phyloP scores from a whole-genome alignment of 2,113 vertebrate species.

The Chaetops frenatus region DNA sequence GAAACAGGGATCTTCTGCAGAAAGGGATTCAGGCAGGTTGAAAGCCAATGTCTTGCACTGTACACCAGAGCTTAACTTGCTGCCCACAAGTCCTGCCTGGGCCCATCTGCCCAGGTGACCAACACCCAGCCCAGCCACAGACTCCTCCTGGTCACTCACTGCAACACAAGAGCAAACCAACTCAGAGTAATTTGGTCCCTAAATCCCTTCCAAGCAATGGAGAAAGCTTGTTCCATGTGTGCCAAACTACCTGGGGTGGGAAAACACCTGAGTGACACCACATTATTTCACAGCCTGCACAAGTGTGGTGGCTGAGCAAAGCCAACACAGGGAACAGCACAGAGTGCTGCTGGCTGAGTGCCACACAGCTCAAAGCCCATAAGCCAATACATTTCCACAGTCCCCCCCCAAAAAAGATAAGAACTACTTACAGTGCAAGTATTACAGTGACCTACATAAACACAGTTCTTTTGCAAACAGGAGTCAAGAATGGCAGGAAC shows the following conservation, averaged over 20 bases:
- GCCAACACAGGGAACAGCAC: background rate
- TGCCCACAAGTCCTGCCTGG: background rate
- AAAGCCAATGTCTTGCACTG: background rate
- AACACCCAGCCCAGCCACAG: background rate
- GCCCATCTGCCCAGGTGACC: background rate
- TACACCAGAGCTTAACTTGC: background rate
- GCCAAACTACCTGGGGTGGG: background rate
- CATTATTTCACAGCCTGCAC: background rate
- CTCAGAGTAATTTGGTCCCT: background rate
- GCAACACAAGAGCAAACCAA: background rate
- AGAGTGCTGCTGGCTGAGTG: background rate
- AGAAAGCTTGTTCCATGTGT: background rate
- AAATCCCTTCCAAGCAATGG: background rate
- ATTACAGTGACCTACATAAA: constrained; percentile 10
- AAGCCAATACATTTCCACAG: background rate
- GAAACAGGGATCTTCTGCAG: background rate
- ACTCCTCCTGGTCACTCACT: background rate
- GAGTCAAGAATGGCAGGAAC: background rate
- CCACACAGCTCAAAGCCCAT: background rate
- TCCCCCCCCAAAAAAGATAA: background rate
- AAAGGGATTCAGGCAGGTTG: background rate
- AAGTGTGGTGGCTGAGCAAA: background rate
- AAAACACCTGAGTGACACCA: background rate
- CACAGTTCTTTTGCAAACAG: background rate
- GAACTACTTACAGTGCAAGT: background rate